These are phyloP conservation scores for Pelodiscus sinensis DNA, from an alignment of 2,113 vertebrate genomes.

Conservation along the genomic window DNA sequence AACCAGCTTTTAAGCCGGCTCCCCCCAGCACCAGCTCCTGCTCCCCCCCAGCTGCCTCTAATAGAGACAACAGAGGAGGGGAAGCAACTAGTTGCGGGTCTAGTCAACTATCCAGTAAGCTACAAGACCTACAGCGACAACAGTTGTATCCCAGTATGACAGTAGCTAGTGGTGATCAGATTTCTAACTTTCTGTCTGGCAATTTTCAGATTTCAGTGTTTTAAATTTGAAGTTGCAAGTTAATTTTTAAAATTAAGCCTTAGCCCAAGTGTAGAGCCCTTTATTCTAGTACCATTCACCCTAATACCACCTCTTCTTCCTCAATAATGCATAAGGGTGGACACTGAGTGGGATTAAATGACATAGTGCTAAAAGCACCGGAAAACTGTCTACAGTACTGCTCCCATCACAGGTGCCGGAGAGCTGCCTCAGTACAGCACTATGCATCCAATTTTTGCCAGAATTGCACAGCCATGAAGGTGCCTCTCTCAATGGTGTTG, in stretches of 20 bases:
- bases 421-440: background rate
- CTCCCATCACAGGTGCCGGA: background rate
- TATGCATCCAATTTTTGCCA: background rate
- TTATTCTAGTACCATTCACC: background rate
- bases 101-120: too few species aligned
- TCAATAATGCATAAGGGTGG: background rate
- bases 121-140: background rate
- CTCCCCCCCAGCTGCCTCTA: too few species aligned
- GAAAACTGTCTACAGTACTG: background rate
- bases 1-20: too few species aligned
- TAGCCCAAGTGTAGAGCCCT: background rate
- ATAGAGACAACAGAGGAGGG: too few species aligned
- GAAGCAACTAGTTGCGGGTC: too few species aligned
- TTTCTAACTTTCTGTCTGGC: background rate
- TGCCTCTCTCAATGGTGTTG: background rate
- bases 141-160: background rate
- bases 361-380: background rate
- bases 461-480: background rate
- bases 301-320: background rate
- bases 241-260: background rate
- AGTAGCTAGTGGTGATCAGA: accelerated
- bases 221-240: background rate
- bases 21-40: too few species aligned
- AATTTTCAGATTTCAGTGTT: background rate
- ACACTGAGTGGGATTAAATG: background rate